Percentiles rank a stretch among this genome's conserved stretches.
phyloP scores from a whole-genome alignment of 2,888 invertebrate genomes.

The Nasonovia ribisnigri region DNA sequence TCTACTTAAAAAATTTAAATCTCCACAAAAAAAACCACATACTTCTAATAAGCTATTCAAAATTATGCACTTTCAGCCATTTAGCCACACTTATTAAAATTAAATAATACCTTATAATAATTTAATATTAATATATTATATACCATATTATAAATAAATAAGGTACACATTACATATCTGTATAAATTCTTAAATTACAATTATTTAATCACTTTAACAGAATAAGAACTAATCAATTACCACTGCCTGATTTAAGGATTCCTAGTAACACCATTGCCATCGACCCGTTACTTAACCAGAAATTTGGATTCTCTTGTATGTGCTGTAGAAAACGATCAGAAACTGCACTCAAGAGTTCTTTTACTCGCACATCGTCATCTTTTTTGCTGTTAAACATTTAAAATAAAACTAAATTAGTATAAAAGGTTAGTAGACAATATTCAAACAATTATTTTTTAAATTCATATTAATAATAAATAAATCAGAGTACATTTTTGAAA shows the following conservation, averaged over 20 bases:
- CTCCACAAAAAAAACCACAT: too few relatives aligned
- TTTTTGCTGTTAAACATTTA: constrained; percentile 75
- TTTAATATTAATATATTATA: not conserved
- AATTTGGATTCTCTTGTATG: constrained; percentile 75
- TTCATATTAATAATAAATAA: not conserved
- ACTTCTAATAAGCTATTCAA: not conserved
- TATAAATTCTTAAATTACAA: not conserved
- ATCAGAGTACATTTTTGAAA: not conserved
- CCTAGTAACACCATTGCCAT: constrained; percentile 79
- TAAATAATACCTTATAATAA: not conserved
- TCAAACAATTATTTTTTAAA: not conserved
- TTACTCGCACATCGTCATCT: constrained; percentile 76
- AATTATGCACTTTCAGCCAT: not conserved
- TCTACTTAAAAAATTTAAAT: too few relatives aligned
- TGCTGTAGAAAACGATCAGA: constrained; percentile 74
- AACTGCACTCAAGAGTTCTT: constrained; percentile 80
- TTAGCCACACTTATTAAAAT: not conserved
- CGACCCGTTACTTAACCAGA: constrained; percentile 79
- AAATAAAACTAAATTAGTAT: not conserved
- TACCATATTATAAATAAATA: not conserved
- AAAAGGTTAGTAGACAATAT: not conserved
- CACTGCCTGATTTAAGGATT: constrained; percentile 77
- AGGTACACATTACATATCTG: not conserved
- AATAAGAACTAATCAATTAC: constrained; percentile 49
- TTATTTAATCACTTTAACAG: not conserved